Conservation (phyloP, 1,140 invertebrate genomes). For the Listronotus bonariensis region DNA sequence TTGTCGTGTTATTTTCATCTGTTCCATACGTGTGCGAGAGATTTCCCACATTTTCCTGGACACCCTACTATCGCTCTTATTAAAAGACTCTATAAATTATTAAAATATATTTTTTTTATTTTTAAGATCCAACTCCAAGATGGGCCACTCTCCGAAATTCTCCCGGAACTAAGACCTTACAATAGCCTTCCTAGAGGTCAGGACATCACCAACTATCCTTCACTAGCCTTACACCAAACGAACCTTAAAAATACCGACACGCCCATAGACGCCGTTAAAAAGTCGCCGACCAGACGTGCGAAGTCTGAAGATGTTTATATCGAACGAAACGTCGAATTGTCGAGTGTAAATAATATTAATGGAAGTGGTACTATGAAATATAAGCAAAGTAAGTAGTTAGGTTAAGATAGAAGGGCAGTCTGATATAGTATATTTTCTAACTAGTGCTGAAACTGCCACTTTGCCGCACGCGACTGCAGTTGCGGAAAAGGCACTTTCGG, state of each 20-base stretch:
- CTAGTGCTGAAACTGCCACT: too few relatives aligned
- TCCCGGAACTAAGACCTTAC: conserved; percentile 61
- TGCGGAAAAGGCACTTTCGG: too few relatives aligned
- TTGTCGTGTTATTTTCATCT: too few relatives aligned
- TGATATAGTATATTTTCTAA: too few relatives aligned
- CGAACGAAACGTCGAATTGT: conserved; percentile 10
- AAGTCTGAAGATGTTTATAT: conserved; percentile 46
- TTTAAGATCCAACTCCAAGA: conserved; percentile 60
- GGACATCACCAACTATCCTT: conserved; percentile 52
- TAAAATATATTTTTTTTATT: neutral
- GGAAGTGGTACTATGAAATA: neutral
- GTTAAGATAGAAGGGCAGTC: too few relatives aligned
- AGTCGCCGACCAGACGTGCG: conserved; percentile 42
- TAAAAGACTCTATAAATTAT: too few relatives aligned
- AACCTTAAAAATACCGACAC: conserved; percentile 25
- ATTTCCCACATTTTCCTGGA: too few relatives aligned
- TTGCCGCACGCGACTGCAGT: too few relatives aligned
- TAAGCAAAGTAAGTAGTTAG: conserved; percentile 1
- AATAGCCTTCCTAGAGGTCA: conserved; percentile 60
- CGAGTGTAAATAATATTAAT: neutral
- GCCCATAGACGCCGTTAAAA: conserved; percentile 10
- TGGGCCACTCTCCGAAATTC: conserved; percentile 62
- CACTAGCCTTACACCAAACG: conserved; percentile 44
- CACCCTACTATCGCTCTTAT: too few relatives aligned
- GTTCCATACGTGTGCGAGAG: too few relatives aligned